Conservation (phyloP, 2,113 vertebrate genomes). For the Eulacestoma nigropectus region DNA sequence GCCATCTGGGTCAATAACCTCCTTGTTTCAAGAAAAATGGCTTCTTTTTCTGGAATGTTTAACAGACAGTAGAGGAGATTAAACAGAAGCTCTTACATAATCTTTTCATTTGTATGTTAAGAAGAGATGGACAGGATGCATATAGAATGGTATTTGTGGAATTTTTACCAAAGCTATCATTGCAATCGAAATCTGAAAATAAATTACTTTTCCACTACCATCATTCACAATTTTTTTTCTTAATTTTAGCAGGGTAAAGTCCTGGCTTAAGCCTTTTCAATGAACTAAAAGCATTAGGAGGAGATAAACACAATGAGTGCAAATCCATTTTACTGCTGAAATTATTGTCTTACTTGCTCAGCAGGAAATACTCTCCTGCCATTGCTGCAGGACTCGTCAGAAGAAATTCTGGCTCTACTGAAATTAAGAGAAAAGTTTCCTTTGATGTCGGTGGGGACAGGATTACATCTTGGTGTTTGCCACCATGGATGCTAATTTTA, state of each 20-base stretch:
- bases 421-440: background rate
- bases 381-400: background rate
- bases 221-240: background rate
- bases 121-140: background rate
- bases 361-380: background rate
- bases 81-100: slow-evolving; percentile 46
- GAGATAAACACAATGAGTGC: slow-evolving; percentile 5
- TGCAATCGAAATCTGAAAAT: background rate
- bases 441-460: background rate
- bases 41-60: slow-evolving; percentile 47
- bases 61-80: slow-evolving; percentile 52
- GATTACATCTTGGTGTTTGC: background rate
- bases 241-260: background rate
- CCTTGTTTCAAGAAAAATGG: slow-evolving; percentile 49
- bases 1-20: slow-evolving; percentile 39
- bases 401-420: background rate
- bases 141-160: slow-evolving; percentile 32
- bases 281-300: slow-evolving; percentile 17
- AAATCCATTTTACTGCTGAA: slow-evolving; percentile 25
- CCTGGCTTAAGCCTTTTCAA: background rate
- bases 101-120: slow-evolving; percentile 60
- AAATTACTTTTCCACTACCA: background rate
- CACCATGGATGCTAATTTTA: slow-evolving; percentile 6
- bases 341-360: background rate
- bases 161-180: background rate